These are phyloP conservation scores for Cinara cedri DNA, from an alignment of 2,888 invertebrate genomes.

Conservation along the genomic window DNA sequence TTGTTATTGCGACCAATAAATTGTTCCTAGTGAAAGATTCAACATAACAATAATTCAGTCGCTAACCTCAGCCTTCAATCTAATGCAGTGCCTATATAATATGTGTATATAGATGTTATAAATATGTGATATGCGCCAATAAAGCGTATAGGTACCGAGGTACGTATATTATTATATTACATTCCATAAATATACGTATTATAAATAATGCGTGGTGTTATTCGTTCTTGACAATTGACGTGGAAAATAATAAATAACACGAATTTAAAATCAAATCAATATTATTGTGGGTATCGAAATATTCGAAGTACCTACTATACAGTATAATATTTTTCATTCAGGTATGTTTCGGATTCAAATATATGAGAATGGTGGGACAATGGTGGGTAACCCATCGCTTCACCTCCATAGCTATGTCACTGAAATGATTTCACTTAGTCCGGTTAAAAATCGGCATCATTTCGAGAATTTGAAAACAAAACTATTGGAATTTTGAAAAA, in stretches of 20 bases:
- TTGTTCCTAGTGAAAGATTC: conserved; percentile 29
- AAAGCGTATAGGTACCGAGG: neutral
- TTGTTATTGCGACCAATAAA: conserved; percentile 40
- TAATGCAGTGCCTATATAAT: conserved; percentile 8
- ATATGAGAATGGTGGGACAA: too few relatives aligned
- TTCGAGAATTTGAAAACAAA: too few relatives aligned
- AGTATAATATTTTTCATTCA: too few relatives aligned
- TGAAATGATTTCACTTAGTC: too few relatives aligned
- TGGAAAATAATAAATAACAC: neutral
- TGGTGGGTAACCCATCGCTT: too few relatives aligned
- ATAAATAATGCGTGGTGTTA: neutral
- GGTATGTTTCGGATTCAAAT: too few relatives aligned
- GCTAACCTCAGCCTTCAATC: neutral
- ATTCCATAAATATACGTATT: neutral
- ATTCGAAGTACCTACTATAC: too few relatives aligned
- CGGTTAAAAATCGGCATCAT: too few relatives aligned
- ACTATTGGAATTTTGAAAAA: too few relatives aligned
- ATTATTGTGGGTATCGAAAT: too few relatives aligned
- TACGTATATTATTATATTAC: neutral
- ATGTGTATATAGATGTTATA: neutral
- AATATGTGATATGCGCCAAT: neutral
- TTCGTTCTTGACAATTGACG: neutral
- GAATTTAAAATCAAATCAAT: neutral
- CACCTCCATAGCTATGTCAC: too few relatives aligned
- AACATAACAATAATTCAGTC: conserved; percentile 19